phyloP scores from a whole-genome alignment of 2,797 vertebrate species.

The Urophycis tenuis region DNA sequence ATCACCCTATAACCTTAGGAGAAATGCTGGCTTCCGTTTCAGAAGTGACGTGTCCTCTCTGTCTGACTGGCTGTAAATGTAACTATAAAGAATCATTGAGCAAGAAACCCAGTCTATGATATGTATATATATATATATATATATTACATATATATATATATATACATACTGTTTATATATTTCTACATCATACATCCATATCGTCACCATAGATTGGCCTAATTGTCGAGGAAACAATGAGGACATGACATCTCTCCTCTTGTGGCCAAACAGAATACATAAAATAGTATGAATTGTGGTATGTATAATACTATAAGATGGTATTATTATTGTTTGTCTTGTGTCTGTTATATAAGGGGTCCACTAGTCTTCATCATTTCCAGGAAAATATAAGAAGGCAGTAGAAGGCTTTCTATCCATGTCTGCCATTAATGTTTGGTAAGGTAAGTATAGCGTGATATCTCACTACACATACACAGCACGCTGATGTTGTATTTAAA shows the following conservation, averaged over 20 bases:
- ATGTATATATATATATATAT: no score
- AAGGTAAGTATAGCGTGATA: background rate
- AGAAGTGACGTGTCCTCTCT: background rate
- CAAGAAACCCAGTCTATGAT: background rate
- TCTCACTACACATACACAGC: constrained; percentile 24
- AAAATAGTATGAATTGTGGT: no score
- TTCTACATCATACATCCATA: background rate
- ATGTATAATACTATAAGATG: no score
- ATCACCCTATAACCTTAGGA: background rate
- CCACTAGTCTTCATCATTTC: background rate
- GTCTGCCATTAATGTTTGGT: background rate
- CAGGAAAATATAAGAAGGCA: background rate
- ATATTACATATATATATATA: no score
- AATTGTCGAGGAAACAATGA: background rate
- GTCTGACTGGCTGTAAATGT: background rate
- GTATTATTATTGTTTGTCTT: background rate
- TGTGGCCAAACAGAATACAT: background rate
- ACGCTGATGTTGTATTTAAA: constrained; percentile 38
- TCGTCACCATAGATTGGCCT: background rate
- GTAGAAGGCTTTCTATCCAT: background rate
- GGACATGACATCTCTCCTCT: background rate
- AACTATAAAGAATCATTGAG: background rate
- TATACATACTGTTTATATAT: no score
- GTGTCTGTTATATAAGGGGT: background rate
- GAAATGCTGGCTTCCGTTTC: background rate